phyloP scores from a whole-genome alignment of 2,797 vertebrate species.

The Pyrrhura leucotis region DNA sequence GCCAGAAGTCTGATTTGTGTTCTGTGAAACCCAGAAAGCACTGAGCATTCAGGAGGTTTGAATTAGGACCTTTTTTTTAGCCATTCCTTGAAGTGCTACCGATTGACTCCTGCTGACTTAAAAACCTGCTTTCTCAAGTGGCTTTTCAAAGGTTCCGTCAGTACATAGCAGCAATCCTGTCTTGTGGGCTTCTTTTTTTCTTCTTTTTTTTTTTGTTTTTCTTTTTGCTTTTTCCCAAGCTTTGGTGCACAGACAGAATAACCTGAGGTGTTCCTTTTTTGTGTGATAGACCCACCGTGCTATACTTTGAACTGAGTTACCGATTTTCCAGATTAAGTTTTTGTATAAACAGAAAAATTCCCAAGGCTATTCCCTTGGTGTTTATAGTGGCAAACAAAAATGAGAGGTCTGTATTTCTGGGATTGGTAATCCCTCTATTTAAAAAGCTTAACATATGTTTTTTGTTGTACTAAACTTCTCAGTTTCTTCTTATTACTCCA shows the following conservation, averaged over 20 bases:
- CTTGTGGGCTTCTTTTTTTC: slow-evolving; percentile 42
- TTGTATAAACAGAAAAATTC: slow-evolving; percentile 12
- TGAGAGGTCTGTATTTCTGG: slow-evolving; percentile 76
- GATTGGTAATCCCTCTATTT: slow-evolving; percentile 73
- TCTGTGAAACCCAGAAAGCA: slow-evolving; percentile 44
- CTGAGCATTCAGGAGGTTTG: slow-evolving; percentile 17
- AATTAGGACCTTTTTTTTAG: slow-evolving; percentile 39
- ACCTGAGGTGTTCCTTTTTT: background rate
- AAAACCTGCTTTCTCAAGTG: slow-evolving; percentile 19
- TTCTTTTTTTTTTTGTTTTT: background rate
- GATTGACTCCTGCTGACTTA: background rate
- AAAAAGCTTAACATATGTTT: slow-evolving; percentile 46
- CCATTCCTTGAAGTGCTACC: slow-evolving; percentile 37
- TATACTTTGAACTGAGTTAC: slow-evolving; percentile 44
- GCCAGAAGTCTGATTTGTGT: slow-evolving; percentile 45
- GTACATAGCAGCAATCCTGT: slow-evolving; percentile 39
- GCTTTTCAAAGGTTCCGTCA: slow-evolving; percentile 28
- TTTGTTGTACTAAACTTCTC: slow-evolving; percentile 96
- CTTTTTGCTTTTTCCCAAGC: background rate
- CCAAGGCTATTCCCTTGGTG: slow-evolving; percentile 38
- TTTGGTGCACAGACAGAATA: background rate
- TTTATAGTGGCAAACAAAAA: slow-evolving; percentile 69
- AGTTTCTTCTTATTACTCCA: slow-evolving; percentile 98
- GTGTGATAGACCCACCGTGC: slow-evolving; percentile 30
- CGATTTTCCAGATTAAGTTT: slow-evolving; percentile 53